These are phyloP conservation scores for Aphodius sticticus DNA, from an alignment of 2,888 invertebrate species.

Conservation along the genomic window DNA sequence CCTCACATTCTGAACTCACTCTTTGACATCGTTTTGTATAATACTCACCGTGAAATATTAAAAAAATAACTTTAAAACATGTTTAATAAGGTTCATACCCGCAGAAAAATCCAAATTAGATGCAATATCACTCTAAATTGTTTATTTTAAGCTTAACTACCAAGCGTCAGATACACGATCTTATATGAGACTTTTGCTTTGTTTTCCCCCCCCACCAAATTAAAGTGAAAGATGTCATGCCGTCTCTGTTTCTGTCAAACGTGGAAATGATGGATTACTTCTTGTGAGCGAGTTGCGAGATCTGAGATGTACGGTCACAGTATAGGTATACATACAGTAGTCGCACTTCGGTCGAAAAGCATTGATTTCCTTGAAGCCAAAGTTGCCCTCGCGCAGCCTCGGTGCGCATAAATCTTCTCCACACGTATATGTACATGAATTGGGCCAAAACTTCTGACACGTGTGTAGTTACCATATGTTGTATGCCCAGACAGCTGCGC, in stretches of 20 bases:
- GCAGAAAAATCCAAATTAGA: background rate
- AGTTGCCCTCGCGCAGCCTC: no score
- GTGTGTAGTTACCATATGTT: no score
- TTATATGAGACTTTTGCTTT: background rate
- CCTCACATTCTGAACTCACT: background rate
- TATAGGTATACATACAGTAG: no score
- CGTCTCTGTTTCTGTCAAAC: background rate
- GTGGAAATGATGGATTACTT: background rate
- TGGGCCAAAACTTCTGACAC: no score
- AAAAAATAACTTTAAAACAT: background rate
- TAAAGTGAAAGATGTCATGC: background rate
- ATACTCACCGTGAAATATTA: background rate
- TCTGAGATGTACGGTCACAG: no score
- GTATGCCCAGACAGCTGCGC: no score
- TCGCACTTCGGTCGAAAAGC: no score
- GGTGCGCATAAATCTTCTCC: no score
- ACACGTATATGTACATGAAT: no score
- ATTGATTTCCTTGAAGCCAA: no score
- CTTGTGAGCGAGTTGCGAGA: no score
- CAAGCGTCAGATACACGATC: background rate
- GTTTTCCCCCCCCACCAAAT: background rate
- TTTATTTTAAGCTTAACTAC: background rate
- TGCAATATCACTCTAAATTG: background rate
- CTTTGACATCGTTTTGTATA: background rate
- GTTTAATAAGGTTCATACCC: background rate